Conservation (phyloP, 2,113 vertebrate genomes). For the Tetrao urogallus region DNA sequence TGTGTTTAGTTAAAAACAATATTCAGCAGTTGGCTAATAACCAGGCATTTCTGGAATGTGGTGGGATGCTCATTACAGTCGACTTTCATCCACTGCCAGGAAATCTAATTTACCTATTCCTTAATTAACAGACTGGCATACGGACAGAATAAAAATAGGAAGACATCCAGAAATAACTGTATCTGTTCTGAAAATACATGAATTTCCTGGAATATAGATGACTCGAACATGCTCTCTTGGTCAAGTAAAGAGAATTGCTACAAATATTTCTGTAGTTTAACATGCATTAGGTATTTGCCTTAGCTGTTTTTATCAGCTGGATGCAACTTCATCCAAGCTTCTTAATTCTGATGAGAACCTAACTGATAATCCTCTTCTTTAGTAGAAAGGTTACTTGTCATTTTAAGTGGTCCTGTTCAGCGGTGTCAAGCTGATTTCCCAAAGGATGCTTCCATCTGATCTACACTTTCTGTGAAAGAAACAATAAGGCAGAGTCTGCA, state of each 20-base stretch:
- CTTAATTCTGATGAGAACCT: not conserved
- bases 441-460: not conserved
- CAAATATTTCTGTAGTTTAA: not conserved
- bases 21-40: conserved; percentile 40
- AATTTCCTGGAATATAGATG: not conserved
- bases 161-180: conserved; percentile 24
- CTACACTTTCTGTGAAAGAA: not conserved
- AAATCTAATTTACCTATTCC: conserved; percentile 58
- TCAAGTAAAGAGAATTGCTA: not conserved
- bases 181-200: not conserved
- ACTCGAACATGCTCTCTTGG: not conserved
- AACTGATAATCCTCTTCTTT: not conserved
- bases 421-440: not conserved
- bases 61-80: conserved; percentile 28
- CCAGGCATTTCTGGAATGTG: conserved; percentile 29
- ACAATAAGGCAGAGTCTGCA: not conserved
- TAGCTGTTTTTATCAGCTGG: not conserved
- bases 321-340: not conserved
- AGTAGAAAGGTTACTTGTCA: not conserved
- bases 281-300: not conserved
- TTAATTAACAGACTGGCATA: conserved; percentile 43
- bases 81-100: conserved; percentile 46
- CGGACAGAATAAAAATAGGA: conserved; percentile 46
- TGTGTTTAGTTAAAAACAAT: conserved; percentile 6
- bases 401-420: conserved; percentile 10